These are phyloP conservation scores for Zelostemma sp. DNA, from an alignment of 1,140 invertebrate genomes.

Conservation along the genomic window DNA sequence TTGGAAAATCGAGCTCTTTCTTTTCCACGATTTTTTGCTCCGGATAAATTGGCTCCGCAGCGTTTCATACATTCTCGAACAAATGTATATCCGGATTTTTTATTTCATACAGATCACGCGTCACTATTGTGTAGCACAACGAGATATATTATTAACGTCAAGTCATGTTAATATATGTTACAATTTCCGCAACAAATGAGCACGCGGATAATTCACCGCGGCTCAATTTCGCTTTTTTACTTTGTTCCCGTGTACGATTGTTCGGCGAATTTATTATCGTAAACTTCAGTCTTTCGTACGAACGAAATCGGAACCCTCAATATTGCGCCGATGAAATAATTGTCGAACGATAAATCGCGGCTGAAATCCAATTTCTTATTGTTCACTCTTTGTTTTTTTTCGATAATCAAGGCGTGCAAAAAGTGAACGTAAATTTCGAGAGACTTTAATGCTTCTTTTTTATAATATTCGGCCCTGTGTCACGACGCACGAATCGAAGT, in stretches of 20 bases:
- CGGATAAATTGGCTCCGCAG: too few species aligned
- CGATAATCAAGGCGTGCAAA: too few species aligned
- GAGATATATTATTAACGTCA: conserved; percentile 28
- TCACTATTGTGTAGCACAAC: conserved; percentile 20
- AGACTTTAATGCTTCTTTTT: too few species aligned
- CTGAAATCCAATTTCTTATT: too few species aligned
- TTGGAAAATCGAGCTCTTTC: too few species aligned
- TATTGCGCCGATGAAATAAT: too few species aligned
- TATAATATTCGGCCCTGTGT: conserved; percentile 1
- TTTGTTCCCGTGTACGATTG: neutral
- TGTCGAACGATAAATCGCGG: too few species aligned
- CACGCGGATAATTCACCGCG: conserved; percentile 30
- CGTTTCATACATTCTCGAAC: too few species aligned
- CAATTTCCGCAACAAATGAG: conserved; percentile 31
- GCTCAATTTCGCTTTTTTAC: conserved; percentile 36
- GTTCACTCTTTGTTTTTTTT: too few species aligned
- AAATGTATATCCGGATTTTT: neutral
- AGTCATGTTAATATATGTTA: conserved; percentile 16
- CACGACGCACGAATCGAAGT: conserved; percentile 3
- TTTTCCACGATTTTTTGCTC: too few species aligned
- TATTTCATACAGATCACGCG: conserved; percentile 23
- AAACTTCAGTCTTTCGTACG: too few species aligned
- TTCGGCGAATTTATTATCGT: neutral
- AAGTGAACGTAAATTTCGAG: neutral
- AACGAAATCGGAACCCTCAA: too few species aligned